Percentiles rank a stretch among this genome's conserved stretches.
Evolutionary conservation across 2,797 vertebrate species (phyloP).

Genomic region (Gephyroberyx darwinii): DNA sequence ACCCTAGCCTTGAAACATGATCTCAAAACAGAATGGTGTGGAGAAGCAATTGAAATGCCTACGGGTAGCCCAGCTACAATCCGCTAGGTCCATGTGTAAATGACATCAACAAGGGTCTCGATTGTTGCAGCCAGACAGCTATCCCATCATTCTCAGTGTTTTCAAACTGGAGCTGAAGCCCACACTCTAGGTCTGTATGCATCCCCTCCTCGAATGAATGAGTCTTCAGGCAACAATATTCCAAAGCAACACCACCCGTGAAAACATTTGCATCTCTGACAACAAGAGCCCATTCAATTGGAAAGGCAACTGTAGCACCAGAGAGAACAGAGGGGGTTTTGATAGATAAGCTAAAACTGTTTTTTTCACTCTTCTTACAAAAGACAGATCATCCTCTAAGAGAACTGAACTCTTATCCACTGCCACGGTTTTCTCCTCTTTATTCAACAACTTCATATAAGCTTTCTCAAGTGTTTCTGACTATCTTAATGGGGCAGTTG

Average conservation of each 20-base stretch:
- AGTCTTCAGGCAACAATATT: constrained; percentile 68
- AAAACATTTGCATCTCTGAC: constrained; percentile 79
- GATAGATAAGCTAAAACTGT: constrained; percentile 54
- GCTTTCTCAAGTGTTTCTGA: constrained; percentile 16
- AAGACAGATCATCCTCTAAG: constrained; percentile 51
- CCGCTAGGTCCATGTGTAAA: constrained; percentile 44
- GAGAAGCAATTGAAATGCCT: constrained; percentile 45
- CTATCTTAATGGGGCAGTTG: constrained; percentile 23
- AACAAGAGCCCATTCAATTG: constrained; percentile 75
- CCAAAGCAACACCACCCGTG: constrained; percentile 65
- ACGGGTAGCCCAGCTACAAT: constrained; percentile 30
- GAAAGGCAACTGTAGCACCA: constrained; percentile 65
- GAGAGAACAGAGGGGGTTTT: constrained; percentile 64
- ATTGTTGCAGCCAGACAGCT: constrained; percentile 66
- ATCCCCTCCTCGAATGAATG: constrained; percentile 60
- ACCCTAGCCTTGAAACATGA: constrained; percentile 44
- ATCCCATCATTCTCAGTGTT: constrained; percentile 52
- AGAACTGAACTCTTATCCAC: constrained; percentile 41
- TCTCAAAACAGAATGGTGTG: constrained; percentile 11
- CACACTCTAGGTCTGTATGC: constrained; percentile 40
- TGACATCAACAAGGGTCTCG: constrained; percentile 60
- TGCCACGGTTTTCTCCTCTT: constrained; percentile 38
- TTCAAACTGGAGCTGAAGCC: constrained; percentile 58
- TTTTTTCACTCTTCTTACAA: constrained; percentile 40
- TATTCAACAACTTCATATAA: constrained; percentile 56